Base-by-base conservation (phyloP, 2,113 vertebrate genomes). In the Leptocoma aspasia region DNA sequence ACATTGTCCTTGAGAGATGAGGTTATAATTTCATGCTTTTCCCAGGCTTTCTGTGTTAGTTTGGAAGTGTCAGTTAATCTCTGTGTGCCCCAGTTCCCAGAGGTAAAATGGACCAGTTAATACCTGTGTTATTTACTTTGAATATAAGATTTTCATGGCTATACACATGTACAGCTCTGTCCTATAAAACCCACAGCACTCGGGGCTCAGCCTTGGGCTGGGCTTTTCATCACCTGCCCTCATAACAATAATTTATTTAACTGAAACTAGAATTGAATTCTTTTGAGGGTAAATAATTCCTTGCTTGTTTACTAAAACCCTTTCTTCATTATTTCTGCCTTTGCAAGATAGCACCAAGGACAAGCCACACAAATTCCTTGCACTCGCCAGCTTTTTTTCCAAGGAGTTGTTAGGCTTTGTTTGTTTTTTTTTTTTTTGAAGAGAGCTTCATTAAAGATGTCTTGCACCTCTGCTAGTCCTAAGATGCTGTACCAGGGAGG, bases 51-150 rank as follows among this genome's bases (percentile, higher is more conserved):
- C 39, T 77, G 28, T 69, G 61, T 77, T 65, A 39, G 15, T 77
- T 80, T 82, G 83, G 66, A 76, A 50, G 63, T n/a, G 52, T 92
- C 63, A 73, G 49, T 59, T 81, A 87, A 94, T 82, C 59, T 82
- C 71, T 23, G 27, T 33, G 49, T 61, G 45, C 31, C 60, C n/a
- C 54, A 24, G 30, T 60, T 83, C 71, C 64, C 82, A 71, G 54
- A 28, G n/a, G 59, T 83, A 83, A 86, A 95, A 66, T 70, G 35
- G 70, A 72, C 7, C 77, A 72, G 35, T 39, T 70, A 83, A 78
- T 77, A 70, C 30, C 39, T 80, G 50, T 83, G 59, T 83, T 91
- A 54, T 9, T 63, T 80, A 13, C 39, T 88, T 92, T 53, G 23
- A 12, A 37, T 85, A 1, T 52, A 73, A 77, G 45, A 37, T 66